Conservation (phyloP, 1,140 invertebrate species). For the Aphaenogaster floridana region DNA sequence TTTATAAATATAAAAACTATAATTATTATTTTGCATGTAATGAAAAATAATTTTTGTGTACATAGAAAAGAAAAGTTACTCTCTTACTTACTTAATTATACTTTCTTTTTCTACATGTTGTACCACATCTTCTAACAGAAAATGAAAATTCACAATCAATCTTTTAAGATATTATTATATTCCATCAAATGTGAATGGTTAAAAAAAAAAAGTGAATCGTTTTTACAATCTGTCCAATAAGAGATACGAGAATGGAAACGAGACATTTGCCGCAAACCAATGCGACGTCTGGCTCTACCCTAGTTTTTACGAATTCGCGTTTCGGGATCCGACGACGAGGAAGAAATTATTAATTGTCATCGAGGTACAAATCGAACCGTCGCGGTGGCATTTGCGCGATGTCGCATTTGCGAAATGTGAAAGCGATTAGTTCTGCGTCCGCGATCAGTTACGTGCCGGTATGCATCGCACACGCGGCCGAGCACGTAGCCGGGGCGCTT, state of each 20-base stretch:
- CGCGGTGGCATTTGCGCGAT: conserved; percentile 16
- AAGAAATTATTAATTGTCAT: conserved; percentile 22
- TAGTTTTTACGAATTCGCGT: neutral
- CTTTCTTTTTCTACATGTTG: neutral
- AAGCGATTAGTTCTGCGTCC: conserved; percentile 64
- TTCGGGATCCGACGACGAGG: neutral
- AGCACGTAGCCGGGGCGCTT: conserved; percentile 45
- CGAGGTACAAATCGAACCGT: neutral
- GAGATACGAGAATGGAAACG: neutral
- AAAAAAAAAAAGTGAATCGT: neutral
- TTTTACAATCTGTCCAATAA: neutral
- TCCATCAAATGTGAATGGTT: neutral
- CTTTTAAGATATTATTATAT: neutral
- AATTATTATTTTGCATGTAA: no score
- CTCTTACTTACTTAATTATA: no score
- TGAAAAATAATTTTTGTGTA: neutral
- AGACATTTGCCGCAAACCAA: neutral
- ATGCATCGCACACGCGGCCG: conserved; percentile 41
- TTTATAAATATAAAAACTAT: neutral
- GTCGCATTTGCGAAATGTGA: conserved; percentile 59
- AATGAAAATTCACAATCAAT: neutral
- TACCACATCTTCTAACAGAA: neutral
- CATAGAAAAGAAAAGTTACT: neutral
- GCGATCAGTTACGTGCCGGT: conserved; percentile 18
- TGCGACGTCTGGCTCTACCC: neutral